Evolutionary conservation across 2,888 invertebrate genomes (phyloP).

Genomic region (Elegia similella): DNA sequence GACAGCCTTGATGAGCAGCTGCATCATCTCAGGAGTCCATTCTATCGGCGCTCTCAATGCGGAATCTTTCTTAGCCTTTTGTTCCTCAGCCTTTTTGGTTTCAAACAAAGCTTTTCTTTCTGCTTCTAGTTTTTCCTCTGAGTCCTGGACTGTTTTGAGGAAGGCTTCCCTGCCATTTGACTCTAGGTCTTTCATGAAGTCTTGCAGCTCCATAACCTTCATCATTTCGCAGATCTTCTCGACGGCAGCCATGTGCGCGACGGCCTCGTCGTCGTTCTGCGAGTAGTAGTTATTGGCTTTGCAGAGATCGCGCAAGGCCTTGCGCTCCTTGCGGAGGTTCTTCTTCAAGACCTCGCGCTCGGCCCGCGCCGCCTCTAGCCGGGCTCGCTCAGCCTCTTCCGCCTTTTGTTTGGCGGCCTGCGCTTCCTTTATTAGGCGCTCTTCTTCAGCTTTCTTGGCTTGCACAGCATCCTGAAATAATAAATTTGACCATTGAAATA

Average conservation of each 20-base stretch:
- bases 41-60: constrained; percentile 76
- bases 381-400: constrained; percentile 91
- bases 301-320: constrained; percentile 88
- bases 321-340: constrained; percentile 92
- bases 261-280: constrained; percentile 85
- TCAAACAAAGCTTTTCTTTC: constrained; percentile 85
- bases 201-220: constrained; percentile 86
- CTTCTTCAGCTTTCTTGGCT: constrained; percentile 92
- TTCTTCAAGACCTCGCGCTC: constrained; percentile 93
- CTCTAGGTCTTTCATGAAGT: constrained; percentile 86
- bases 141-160: constrained; percentile 84
- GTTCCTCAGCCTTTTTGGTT: constrained; percentile 70
- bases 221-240: constrained; percentile 94
- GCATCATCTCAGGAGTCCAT: constrained; percentile 94
- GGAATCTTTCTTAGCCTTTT: constrained; percentile 65
- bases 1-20: constrained; percentile 96
- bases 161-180: constrained; percentile 85
- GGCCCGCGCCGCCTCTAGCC: constrained; percentile 90
- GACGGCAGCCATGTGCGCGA: constrained; percentile 93
- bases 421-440: constrained; percentile 87
- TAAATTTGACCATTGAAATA: no score
- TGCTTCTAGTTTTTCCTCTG: constrained; percentile 89
- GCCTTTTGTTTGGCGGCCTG: constrained; percentile 88
- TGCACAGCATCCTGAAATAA: constrained; percentile 86
- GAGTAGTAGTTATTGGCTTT: constrained; percentile 92